Evolutionary conservation across 2,888 invertebrate species (phyloP).

Genomic region (Polyommatus icarus): DNA sequence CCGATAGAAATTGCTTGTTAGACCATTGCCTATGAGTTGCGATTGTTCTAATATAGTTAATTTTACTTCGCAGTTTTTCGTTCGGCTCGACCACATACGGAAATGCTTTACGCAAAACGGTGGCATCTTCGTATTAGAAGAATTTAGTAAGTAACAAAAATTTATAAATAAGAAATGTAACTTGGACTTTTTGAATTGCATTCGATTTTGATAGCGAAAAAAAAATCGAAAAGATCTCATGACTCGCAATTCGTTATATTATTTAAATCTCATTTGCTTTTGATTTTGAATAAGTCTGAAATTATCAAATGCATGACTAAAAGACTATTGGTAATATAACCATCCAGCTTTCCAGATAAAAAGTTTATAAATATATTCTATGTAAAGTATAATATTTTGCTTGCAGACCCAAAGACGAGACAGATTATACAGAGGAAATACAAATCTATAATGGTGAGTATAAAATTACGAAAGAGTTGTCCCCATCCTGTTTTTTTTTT

Average conservation of each 20-base stretch:
- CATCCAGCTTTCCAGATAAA: too few species aligned
- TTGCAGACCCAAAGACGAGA: constrained; percentile 96
- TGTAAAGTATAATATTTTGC: not conserved
- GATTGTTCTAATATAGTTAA: not conserved
- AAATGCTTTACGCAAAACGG: constrained; percentile 99
- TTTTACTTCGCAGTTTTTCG: constrained; percentile 95
- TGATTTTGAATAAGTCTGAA: too few species aligned
- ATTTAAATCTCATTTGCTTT: too few species aligned
- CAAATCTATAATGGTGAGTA: constrained; percentile 98
- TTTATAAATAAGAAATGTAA: constrained; percentile 27
- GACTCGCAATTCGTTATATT: too few species aligned
- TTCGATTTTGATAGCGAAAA: too few species aligned
- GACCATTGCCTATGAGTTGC: not conserved
- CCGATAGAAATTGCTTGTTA: constrained; percentile 10
- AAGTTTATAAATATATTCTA: too few species aligned
- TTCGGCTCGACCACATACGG: constrained; percentile 98
- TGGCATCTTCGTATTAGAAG: constrained; percentile 99
- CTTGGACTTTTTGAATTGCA: too few species aligned
- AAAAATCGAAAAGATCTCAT: too few species aligned
- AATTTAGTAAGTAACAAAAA: constrained; percentile 93
- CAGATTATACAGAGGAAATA: constrained; percentile 98
- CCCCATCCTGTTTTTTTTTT: constrained; percentile 48
- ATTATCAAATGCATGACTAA: too few species aligned
- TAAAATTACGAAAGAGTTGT: constrained; percentile 31
- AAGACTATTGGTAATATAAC: too few species aligned